Evolutionary conservation across 2,797 vertebrate genomes (phyloP).

Genomic region (Parotocinclus haroldoi): DNA sequence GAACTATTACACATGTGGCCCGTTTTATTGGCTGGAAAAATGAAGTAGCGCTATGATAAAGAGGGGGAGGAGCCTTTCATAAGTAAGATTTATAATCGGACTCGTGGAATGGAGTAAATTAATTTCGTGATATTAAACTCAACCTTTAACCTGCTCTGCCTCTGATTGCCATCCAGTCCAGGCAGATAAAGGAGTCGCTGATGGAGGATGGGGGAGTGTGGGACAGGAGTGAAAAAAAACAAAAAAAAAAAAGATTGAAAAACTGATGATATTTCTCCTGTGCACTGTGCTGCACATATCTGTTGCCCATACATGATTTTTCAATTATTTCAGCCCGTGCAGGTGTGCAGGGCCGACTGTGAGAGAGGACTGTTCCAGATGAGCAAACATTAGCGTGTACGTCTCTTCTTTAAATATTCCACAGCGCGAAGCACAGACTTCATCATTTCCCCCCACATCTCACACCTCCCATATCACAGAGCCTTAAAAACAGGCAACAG

Average conservation of each 20-base stretch:
- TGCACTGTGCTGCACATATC: constrained; percentile 45
- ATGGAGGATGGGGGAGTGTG: constrained; percentile 37
- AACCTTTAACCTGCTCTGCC: constrained; percentile 61
- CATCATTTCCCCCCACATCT: constrained; percentile 12
- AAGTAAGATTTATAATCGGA: constrained; percentile 69
- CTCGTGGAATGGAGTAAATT: constrained; percentile 60
- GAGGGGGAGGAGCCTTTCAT: constrained; percentile 68
- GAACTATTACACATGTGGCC: constrained; percentile 57
- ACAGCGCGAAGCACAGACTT: constrained; percentile 37
- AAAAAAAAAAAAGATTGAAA: constrained; percentile 31
- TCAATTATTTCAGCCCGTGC: constrained; percentile 54
- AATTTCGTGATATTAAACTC: constrained; percentile 68
- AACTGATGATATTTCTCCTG: constrained; percentile 50
- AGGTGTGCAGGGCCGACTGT: constrained; percentile 40
- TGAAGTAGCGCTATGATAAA: constrained; percentile 69
- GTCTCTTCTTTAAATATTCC: constrained; percentile 49
- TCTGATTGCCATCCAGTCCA: constrained; percentile 52
- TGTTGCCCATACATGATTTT: constrained; percentile 53
- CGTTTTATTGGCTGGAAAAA: constrained; percentile 60
- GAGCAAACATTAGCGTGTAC: constrained; percentile 44
- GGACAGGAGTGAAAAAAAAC: constrained; percentile 12
- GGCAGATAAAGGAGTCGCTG: constrained; percentile 57
- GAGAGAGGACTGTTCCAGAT: constrained; percentile 31
- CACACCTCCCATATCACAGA: constrained; percentile 9
- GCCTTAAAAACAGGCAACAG: constrained; percentile 27